Base-by-base conservation (phyloP, 2,113 vertebrate species). In the Notothenia rossii region DNA sequence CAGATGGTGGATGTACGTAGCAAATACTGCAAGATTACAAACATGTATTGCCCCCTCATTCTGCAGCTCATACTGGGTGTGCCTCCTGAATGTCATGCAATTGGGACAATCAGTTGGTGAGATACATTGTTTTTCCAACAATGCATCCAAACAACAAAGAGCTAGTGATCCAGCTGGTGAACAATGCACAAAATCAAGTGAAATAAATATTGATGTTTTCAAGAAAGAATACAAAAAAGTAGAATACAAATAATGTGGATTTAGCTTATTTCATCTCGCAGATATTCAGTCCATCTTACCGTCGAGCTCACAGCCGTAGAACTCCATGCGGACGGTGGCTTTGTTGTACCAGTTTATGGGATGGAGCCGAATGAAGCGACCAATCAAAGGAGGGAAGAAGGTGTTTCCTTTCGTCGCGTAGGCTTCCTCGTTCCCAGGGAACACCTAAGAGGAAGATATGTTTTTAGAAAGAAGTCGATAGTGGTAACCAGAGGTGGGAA, bases 301-400 rank as follows among this genome's bases (percentile, higher is more conserved):
- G 7, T 97, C 96, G 10, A 96, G 86, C 88, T 98, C 96, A 85
- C 98, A 99, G 70, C 98, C 98, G 65, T 95, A 96, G 75, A 97
- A 93, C 76, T 99, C 98, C 96, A 99, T 84, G 46, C 98, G 97
- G 81, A 99, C 90, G 15, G 97, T 94, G n/a, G 97, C 96, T 71
- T 81, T 94, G 64, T 92, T 95, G 79, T 96, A 89, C 90, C 90
- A 96, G 3, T 84, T 36, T 0, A 83, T 90, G n/a, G 98, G 97
- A 78, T 96, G 95, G 36, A 99, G 88, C 81, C 97, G 95, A 36
- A 99, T 67, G 50, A 96, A 99, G 8, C 97, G 95, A n/a, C 95
- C 96, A 81, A 97, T 79, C 81, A 99, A 50, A 18, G 98, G 97
- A 56, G 98, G 97, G 43, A 97, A 96, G 79, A 99, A 95, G 15